Evolutionary conservation across 2,888 invertebrate species (phyloP), one percentile per base, ranked within the genome.

Genomic region (Heliconius sara): DNA sequence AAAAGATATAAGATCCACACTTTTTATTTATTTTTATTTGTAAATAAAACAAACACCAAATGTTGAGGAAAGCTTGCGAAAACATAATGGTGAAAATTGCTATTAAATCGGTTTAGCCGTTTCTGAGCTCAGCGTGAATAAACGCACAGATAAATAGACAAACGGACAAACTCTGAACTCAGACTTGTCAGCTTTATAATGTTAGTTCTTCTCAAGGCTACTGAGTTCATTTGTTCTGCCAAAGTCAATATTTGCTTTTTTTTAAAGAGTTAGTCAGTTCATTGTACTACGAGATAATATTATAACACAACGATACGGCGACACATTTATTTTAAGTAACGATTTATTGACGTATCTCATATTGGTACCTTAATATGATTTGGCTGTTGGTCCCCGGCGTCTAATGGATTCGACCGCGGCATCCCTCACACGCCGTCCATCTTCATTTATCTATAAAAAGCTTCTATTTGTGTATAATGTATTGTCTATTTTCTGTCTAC

Each of bases 361-460:
- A 65, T 75, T 63, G 43, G 43, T 12, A 22, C 3, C 57, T 1
- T 3, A 19, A 65, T 65, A 22, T 75, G n/a, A 43, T 27, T 72
- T 52, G n/a, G 75, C 27, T 34, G 34, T 74, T 43, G 75, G 57
- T 66, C 71, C 71, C 47, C 52, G 57, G 22, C 72, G 27, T 52
- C 66, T 78, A 78, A 73, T 78, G 34, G 66, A 78, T 78, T 66
- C 57, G 78, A 78, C 78, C 78, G 78, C 77, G 19, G 13, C 34
- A 27, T 65, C 72, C 77, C 72, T 72, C 47, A 5, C 52, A 16
- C 25, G 52, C 25, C 78, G 66, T 78, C 78, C 72, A 66, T 78
- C 78, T 78, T 78, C 78, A 78, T 78, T 77, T 52, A 52, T 73
- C 72, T 73, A 66, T 52, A 73, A 39, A 70, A 73, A 72, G 57